phyloP scores from a whole-genome alignment of 2,113 vertebrate species.

The Triplophysa siluroides region DNA sequence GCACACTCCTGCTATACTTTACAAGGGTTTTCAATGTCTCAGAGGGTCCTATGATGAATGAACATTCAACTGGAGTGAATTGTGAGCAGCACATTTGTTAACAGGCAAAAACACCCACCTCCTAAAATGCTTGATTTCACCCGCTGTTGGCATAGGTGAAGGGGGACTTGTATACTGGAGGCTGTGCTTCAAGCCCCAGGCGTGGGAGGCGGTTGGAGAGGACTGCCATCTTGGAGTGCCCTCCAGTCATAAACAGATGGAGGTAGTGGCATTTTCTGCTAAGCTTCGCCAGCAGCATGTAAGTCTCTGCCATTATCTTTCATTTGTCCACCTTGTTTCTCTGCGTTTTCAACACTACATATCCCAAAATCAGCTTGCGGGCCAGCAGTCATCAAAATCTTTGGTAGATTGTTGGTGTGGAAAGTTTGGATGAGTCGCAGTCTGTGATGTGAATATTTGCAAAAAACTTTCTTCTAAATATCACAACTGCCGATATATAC shows the following conservation, averaged over 20 bases:
- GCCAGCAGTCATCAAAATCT: conserved; percentile 22
- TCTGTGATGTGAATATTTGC: background rate
- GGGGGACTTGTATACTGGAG: conserved; percentile 44
- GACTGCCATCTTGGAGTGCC: conserved; percentile 43
- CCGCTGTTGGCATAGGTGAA: conserved; percentile 43
- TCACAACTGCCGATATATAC: conserved; percentile 3
- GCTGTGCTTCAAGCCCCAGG: conserved; percentile 53
- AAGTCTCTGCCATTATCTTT: conserved; percentile 50
- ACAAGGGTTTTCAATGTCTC: background rate
- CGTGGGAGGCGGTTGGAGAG: conserved; percentile 34
- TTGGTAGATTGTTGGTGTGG: conserved; percentile 12
- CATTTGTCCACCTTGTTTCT: conserved; percentile 44
- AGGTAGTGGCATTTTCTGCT: conserved; percentile 50
- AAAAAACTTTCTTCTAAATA: background rate
- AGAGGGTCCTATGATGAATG: background rate
- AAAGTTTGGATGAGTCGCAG: background rate
- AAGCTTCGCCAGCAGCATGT: conserved; percentile 47
- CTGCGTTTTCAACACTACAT: conserved; percentile 15
- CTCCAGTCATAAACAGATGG: conserved; percentile 56
- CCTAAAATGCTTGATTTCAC: conserved; percentile 24
- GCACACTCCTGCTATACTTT: too few species aligned
- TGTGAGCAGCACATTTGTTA: conserved; percentile 36
- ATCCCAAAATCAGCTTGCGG: background rate
- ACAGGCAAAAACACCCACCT: conserved; percentile 36
- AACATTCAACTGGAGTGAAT: background rate